These are phyloP conservation scores for Drosophila quinaria DNA, from an alignment of 2,888 invertebrate genomes.

Conservation along the genomic window DNA sequence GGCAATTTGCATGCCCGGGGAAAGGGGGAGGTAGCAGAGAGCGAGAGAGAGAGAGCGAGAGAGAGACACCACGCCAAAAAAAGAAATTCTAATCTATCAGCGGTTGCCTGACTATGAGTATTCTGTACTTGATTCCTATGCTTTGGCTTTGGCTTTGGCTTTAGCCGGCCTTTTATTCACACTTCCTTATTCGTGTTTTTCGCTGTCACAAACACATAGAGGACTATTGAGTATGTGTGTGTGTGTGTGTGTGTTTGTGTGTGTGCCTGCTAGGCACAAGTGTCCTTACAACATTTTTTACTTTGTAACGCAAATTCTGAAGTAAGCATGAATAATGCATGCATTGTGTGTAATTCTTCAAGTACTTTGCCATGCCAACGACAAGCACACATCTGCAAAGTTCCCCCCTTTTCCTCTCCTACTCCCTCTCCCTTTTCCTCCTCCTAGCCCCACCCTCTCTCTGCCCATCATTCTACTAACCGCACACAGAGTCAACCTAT, in stretches of 20 bases:
- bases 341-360: constrained; percentile 80
- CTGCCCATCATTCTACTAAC: not conserved
- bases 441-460: too few species aligned
- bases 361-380: constrained; percentile 78
- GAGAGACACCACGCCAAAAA: constrained; percentile 18
- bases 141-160: constrained; percentile 20
- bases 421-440: constrained; percentile 2
- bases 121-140: not conserved
- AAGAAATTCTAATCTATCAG: constrained; percentile 74
- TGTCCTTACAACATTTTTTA: constrained; percentile 78
- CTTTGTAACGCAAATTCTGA: constrained; percentile 80
- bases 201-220: constrained; percentile 29
- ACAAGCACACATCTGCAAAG: constrained; percentile 65
- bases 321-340: constrained; percentile 80
- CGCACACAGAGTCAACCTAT: constrained; percentile 64
- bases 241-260: constrained; percentile 10
- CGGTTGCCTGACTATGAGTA: constrained; percentile 52
- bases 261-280: constrained; percentile 62
- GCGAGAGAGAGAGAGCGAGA: not conserved
- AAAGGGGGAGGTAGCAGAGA: not conserved
- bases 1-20: constrained; percentile 64
- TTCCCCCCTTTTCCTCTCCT: not conserved
- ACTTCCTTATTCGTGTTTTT: constrained; percentile 61
- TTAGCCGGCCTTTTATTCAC: constrained; percentile 56
- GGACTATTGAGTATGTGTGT: not conserved